Evolutionary conservation across 37 sponge, comb jelly and placozoan genomes (phyloP).

Genomic region (Geodia barretti): DNA sequence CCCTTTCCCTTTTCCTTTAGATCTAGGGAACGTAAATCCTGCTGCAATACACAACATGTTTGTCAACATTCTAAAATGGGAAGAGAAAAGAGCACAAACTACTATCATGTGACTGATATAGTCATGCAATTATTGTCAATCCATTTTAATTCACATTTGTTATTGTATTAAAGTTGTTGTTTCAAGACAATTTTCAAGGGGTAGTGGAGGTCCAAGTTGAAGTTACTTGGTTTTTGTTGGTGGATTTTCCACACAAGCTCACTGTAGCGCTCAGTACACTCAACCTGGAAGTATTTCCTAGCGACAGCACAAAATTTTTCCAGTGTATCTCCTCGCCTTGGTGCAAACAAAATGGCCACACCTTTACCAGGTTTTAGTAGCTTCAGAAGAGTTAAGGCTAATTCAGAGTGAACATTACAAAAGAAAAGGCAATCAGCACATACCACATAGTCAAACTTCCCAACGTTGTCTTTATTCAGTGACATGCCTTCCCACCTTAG

Average conservation of each 20-base stretch:
- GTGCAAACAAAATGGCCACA: slow-evolving; percentile 45
- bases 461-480: not conserved
- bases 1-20: slow-evolving; percentile 8
- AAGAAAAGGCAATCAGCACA: slow-evolving; percentile 79
- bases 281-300: slow-evolving; percentile 16
- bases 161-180: not conserved
- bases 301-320: slow-evolving; percentile 50
- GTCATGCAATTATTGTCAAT: not conserved
- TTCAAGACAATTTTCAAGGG: slow-evolving; percentile 15
- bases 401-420: slow-evolving; percentile 24
- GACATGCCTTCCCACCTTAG: slow-evolving; percentile 44
- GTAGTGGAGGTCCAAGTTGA: slow-evolving; percentile 53
- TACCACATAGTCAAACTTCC: slow-evolving; percentile 50
- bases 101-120: not conserved
- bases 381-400: slow-evolving; percentile 22
- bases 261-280: slow-evolving; percentile 22
- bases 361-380: slow-evolving; percentile 47
- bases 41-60: slow-evolving; percentile 78
- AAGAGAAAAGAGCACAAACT: not conserved
- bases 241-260: slow-evolving; percentile 47
- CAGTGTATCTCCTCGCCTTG: slow-evolving; percentile 50
- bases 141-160: not conserved
- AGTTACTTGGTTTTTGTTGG: not conserved
- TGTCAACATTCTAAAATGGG: slow-evolving; percentile 64
- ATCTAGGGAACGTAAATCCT: slow-evolving; percentile 50